A percentile compares a stretch with the other conserved stretches of the same genome.
These are phyloP conservation scores for Calonectris borealis DNA, from an alignment of 2,113 vertebrate species.

Conservation along the genomic window DNA sequence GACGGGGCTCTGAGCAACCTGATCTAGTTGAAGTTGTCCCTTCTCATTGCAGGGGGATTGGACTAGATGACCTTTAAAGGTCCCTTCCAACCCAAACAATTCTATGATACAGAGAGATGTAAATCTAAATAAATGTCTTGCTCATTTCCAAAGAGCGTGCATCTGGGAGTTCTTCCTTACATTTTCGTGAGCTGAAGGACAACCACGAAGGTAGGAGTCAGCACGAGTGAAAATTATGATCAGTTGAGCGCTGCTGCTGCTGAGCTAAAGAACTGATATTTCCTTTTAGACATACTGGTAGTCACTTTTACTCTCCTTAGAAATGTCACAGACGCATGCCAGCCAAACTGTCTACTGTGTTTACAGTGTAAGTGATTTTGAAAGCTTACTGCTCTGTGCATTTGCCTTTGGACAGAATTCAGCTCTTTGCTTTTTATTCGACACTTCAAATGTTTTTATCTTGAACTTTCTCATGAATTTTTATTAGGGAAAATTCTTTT, in stretches of 20 bases:
- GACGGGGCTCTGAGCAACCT: not conserved
- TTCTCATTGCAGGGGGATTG: not conserved
- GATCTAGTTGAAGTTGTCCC: not conserved
- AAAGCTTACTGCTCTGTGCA: not conserved
- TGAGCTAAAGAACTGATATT: not conserved
- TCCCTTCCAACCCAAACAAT: not conserved
- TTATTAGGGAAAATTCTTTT: not conserved
- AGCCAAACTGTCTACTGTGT: not conserved
- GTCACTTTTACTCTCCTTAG: not conserved
- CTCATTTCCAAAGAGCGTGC: not conserved
- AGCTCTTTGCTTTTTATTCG: not conserved
- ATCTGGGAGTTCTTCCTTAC: not conserved
- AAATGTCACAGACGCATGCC: not conserved
- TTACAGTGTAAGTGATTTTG: slow-evolving; percentile 1
- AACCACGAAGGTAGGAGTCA: not conserved
- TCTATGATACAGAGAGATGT: not conserved
- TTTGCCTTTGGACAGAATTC: slow-evolving; percentile 35
- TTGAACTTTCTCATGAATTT: slow-evolving; percentile 44
- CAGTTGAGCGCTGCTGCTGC: not conserved
- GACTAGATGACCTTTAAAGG: not conserved
- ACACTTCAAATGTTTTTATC: slow-evolving; percentile 4
- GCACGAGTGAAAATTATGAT: not conserved
- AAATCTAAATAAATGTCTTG: not conserved
- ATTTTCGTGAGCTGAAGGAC: not conserved
- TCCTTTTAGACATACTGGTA: not conserved